Percentiles rank a stretch among this genome's conserved stretches.
Evolutionary conservation across 2,888 invertebrate species (phyloP).

Genomic region (Hirtodrosophila alboralis): DNA sequence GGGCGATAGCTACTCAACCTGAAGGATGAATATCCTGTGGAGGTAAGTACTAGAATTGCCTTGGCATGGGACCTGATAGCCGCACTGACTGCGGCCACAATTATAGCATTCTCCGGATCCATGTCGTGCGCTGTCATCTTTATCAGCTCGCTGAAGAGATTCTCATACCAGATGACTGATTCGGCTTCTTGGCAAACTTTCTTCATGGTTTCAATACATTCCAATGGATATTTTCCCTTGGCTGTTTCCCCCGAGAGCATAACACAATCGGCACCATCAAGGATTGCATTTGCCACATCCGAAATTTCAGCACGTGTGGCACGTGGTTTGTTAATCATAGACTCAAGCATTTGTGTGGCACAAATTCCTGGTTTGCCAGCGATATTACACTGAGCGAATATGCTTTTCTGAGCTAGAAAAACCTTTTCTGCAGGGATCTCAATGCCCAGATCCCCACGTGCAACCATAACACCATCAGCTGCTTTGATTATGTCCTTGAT

Average conservation of each 20-base stretch:
- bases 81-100: constrained; percentile 96
- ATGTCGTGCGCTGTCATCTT: constrained; percentile 85
- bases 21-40: constrained; percentile 86
- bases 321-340: constrained; percentile 98
- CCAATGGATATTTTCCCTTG: constrained; percentile 96
- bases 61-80: constrained; percentile 93
- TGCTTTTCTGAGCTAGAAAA: constrained; percentile 98
- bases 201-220: constrained; percentile 94
- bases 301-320: constrained; percentile 98
- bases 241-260: constrained; percentile 99
- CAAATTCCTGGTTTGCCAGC: constrained; percentile 98
- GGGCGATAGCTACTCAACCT: constrained; percentile 96
- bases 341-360: constrained; percentile 98
- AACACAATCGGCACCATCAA: constrained; percentile 98
- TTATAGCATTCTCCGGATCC: constrained; percentile 94
- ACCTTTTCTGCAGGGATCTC: constrained; percentile 99
- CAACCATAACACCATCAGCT: constrained; percentile 99
- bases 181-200: constrained; percentile 98
- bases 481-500: constrained; percentile 95
- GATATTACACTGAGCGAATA: constrained; percentile 97
- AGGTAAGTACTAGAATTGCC: constrained; percentile 92
- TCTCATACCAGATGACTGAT: constrained; percentile 95
- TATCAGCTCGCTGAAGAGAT: constrained; percentile 92
- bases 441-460: constrained; percentile 98
- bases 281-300: constrained; percentile 98